These are phyloP conservation scores for Lypha dubia DNA, from an alignment of 2,888 invertebrate genomes.

Conservation along the genomic window DNA sequence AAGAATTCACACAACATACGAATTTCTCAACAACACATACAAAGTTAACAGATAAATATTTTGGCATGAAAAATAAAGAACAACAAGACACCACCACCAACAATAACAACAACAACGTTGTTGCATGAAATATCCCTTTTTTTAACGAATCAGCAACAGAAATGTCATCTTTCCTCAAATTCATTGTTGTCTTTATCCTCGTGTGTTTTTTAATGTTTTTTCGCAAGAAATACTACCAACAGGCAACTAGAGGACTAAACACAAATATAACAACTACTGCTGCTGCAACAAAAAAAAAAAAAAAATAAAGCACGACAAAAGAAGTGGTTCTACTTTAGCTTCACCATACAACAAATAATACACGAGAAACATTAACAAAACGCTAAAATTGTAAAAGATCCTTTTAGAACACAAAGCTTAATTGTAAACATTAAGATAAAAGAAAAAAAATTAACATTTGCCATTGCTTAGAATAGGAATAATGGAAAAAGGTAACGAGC, in stretches of 20 bases:
- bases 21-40: slow-evolving; percentile 21
- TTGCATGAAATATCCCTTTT: slow-evolving; percentile 23
- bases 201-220: too few relatives aligned
- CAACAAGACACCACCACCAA: too few relatives aligned
- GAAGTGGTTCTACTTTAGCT: slow-evolving; percentile 26
- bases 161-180: slow-evolving; percentile 56
- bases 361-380: slow-evolving; percentile 33
- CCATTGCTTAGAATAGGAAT: slow-evolving; percentile 10
- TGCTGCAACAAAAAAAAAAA: neutral
- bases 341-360: slow-evolving; percentile 33
- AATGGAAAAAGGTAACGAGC: neutral
- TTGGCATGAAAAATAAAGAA: slow-evolving; percentile 1
- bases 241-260: slow-evolving; percentile 56
- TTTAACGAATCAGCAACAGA: slow-evolving; percentile 60
- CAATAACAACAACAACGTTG: slow-evolving; percentile 5
- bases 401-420: slow-evolving; percentile 64
- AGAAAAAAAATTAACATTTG: slow-evolving; percentile 10
- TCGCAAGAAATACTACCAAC: slow-evolving; percentile 35
- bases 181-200: slow-evolving; percentile 62
- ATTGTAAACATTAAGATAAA: slow-evolving; percentile 59
- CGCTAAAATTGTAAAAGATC: slow-evolving; percentile 39
- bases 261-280: slow-evolving; percentile 18
- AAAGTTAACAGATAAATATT: neutral
- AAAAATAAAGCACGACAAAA: slow-evolving; percentile 15
- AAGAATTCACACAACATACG: slow-evolving; percentile 54